Evolutionary conservation across 1,140 invertebrate genomes (phyloP).

Genomic region (Pseudobourletiella spinata): DNA sequence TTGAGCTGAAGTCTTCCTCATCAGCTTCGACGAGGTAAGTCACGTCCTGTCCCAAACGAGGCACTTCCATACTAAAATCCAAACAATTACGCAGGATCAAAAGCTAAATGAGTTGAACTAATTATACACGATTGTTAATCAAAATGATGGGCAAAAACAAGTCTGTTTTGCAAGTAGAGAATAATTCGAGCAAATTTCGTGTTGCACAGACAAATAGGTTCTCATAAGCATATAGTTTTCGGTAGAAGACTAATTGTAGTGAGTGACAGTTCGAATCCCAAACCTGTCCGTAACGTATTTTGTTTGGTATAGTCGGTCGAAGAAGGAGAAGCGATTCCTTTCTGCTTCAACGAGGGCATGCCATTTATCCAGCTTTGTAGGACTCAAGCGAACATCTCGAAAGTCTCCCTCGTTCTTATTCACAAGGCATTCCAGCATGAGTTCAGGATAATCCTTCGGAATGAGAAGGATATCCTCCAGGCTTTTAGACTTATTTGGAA

Average conservation of each 20-base stretch:
- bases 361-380: constrained; percentile 2
- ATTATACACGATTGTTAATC: not conserved
- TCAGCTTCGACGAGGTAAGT: constrained; percentile 21
- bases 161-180: too few species aligned
- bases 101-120: too few species aligned
- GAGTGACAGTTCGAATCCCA: not conserved
- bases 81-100: too few species aligned
- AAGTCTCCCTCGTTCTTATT: constrained; percentile 2
- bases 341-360: constrained; percentile 14
- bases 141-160: not conserved
- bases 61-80: constrained; percentile 27
- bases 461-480: not conserved
- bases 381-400: not conserved
- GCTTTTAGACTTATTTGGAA: not conserved
- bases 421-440: not conserved
- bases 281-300: constrained; percentile 26
- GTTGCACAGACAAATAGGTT: too few species aligned
- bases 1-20: not conserved
- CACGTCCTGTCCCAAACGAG: not conserved
- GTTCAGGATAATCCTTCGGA: not conserved
- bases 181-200: too few species aligned
- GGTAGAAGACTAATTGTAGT: too few species aligned
- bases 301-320: constrained; percentile 21
- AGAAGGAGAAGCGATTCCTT: constrained; percentile 24
- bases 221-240: too few species aligned